Conservation (phyloP, 37 sponge, comb jelly and placozoan species). For the Beroe forskalii region DNA sequence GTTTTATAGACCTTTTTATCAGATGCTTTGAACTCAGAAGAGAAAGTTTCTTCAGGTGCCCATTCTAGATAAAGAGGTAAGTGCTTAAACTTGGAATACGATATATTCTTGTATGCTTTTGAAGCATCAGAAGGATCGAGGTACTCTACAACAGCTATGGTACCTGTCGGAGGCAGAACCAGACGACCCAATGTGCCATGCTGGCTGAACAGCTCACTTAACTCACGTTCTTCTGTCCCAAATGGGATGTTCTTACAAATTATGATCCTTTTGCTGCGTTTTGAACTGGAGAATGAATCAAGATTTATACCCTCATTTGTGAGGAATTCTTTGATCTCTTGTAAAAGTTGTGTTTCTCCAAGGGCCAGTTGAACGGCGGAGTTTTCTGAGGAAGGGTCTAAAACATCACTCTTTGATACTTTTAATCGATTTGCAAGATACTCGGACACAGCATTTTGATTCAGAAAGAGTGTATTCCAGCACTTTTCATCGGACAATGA, state of each 20-base stretch:
- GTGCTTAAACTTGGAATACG: constrained; percentile 88
- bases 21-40: constrained; percentile 24
- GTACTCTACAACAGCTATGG: constrained; percentile 89
- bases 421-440: constrained; percentile 76
- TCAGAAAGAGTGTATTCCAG: constrained; percentile 95
- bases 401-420: constrained; percentile 75
- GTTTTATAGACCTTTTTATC: constrained; percentile 50
- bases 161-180: constrained; percentile 86
- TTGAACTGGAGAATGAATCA: constrained; percentile 70
- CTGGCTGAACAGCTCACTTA: constrained; percentile 75
- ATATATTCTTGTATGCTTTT: constrained; percentile 79
- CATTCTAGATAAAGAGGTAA: constrained; percentile 94
- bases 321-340: constrained; percentile 84
- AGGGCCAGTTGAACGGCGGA: constrained; percentile 89
- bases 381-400: constrained; percentile 69
- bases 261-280: constrained; percentile 84
- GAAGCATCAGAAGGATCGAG: constrained; percentile 74
- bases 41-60: constrained; percentile 81
- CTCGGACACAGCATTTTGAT: constrained; percentile 85
- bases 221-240: constrained; percentile 72
- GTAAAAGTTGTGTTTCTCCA: constrained; percentile 90
- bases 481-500: constrained; percentile 1
- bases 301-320: constrained; percentile 81
- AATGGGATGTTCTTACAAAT: constrained; percentile 90
- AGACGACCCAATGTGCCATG: constrained; percentile 77